Evolutionary conservation across 2,797 vertebrate species (phyloP), one percentile per base, ranked within the genome.

Genomic region (Zenarchopterus dispar): DNA sequence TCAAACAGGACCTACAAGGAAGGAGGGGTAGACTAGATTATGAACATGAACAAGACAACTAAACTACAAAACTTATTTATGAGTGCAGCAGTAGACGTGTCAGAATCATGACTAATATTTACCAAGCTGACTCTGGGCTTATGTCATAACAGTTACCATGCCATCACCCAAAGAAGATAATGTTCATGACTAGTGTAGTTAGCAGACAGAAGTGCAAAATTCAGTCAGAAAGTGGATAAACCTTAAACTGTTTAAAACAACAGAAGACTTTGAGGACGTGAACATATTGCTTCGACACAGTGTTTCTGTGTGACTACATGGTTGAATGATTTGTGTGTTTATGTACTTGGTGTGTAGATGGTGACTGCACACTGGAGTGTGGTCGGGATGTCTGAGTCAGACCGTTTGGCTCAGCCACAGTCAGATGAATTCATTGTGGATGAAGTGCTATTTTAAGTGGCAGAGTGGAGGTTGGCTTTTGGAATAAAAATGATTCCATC

Each of bases 341-440:
- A 6, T 50, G 23, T 2, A 15, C 5, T 17, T n/a, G 16, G 56
- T 41, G 18, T 33, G 21, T 6, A 62, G 59, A 69, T 46, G 0
- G 41, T 73, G 73, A 75, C 57, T 65, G 33, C 41, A 16, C 8
- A 1, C 18, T 19, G 7, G 55, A 5, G 53, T 69, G 65, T 73
- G 73, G 42, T 49, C 55, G 78, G 72, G 11, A n/a, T 56, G 21
- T 73, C 13, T 84, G 77, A 88, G 70, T 89, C 84, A 86, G 49
- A 62, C 0, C 28, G 9, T 68, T 54, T 58, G 57, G 44, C 43
- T 49, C 2, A 22, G 39, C 8, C n/a, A 43, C 60, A 46, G 31
- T 31, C 1, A 47, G 36, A 67, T 31, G 36, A 56, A 67, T 55
- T 31, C 17, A 7, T 77, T 15, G 18, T 10, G 60, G 42, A 31